Conservation (phyloP, 2,113 vertebrate species). For the Delphinus delphis region DNA sequence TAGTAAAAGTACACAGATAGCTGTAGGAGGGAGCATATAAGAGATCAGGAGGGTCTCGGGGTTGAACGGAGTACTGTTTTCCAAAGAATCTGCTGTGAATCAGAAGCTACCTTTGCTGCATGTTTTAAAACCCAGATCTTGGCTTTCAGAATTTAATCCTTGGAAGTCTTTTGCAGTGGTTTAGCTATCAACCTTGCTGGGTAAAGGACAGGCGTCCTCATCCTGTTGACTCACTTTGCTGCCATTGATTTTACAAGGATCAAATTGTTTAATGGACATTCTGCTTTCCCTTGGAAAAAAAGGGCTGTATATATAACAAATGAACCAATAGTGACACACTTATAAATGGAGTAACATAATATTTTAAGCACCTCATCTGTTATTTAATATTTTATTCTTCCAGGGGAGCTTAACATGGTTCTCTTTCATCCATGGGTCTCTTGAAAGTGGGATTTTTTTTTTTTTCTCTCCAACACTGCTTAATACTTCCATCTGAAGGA, state of each 20-base stretch:
- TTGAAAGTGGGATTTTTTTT: conserved; percentile 40
- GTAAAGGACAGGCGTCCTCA: background rate
- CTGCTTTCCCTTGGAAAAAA: conserved; percentile 21
- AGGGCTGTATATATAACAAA: background rate
- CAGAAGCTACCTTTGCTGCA: background rate
- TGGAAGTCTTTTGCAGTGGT: background rate
- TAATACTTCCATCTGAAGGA: background rate
- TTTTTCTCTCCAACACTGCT: background rate
- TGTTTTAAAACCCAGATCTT: background rate
- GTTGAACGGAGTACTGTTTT: background rate
- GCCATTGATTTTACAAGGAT: background rate
- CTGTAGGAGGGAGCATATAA: background rate
- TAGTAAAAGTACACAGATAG: background rate
- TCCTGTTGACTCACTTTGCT: conserved; percentile 2
- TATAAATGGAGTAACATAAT: background rate
- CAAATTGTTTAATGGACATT: background rate
- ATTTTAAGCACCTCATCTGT: conserved; percentile 31
- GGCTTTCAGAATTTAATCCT: conserved; percentile 36
- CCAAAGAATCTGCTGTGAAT: background rate
- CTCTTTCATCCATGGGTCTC: background rate
- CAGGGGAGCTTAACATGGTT: background rate
- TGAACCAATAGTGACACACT: background rate
- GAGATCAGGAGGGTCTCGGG: background rate
- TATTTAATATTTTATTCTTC: conserved; percentile 34
- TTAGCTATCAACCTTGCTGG: background rate